Base-by-base conservation (phyloP, 37 sponge, comb jelly and placozoan genomes). In the Agelas oroides region DNA sequence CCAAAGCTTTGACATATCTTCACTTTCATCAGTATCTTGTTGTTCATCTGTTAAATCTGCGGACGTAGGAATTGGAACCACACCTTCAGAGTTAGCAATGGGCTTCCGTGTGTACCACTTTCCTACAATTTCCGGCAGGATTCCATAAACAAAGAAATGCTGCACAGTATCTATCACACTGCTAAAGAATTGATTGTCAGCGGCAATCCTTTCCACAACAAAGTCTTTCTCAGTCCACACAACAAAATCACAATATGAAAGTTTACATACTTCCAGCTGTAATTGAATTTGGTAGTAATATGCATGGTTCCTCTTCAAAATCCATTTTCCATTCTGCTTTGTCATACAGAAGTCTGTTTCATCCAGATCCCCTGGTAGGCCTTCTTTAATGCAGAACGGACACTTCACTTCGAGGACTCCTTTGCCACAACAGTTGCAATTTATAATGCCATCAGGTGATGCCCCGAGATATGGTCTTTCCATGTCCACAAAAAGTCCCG, bases 261-360 rank as follows among this genome's bases (percentile, higher is more conserved):
- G 78, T 52, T 46, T 56, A 72, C 84, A 84, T 28, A 83, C 28
- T 40, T 84, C 53, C 56, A 90, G 59, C 78, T 86, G 86, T 31
- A 67, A 53, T 56, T 90, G 91, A 24, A 91, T 83, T 82, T 91
- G 92, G 59, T 87, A 87, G 68, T 87, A 91, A 78, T 91, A 86
- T 17, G 83, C 59, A 76, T 91, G 87, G 70, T 55, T 31, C 25
- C 20, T 54, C 6, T 87, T 52, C 37, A 91, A 62, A 39, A 25
- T 23, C 33, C 80, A 27, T 17, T 25, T 71, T 24, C 75, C 78
- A 46, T 76, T 75, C 25, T 27, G n/a, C 39, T 34, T 59, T 71
- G 34, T 46, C n/a, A n/a, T n/a, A 27, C 77, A 46, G 65, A 83
- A 86, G 20, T 65, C n/a, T 41, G 23, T 70, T 55, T 71, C 58